Evolutionary conservation across 1,140 invertebrate genomes (phyloP).

Genomic region (Drosophila serrata): DNA sequence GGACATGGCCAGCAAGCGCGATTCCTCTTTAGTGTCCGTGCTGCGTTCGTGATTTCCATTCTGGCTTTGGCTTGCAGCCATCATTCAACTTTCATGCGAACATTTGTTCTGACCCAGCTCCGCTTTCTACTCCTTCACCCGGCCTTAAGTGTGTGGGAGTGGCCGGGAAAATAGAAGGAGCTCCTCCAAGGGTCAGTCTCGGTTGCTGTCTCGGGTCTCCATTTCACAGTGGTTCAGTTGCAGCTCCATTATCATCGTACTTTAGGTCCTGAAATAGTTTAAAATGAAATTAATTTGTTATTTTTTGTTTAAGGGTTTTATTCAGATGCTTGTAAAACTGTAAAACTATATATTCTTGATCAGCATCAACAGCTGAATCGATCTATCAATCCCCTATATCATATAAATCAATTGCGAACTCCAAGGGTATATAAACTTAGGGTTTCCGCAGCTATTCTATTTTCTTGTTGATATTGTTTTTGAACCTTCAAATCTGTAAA

Average conservation of each 20-base stretch:
- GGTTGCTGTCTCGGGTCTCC: conserved; percentile 1
- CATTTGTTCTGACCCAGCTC: conserved; percentile 41
- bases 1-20: conserved; percentile 18
- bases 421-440: no score
- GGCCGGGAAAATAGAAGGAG: conserved; percentile 3
- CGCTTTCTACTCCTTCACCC: background rate
- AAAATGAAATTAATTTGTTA: no score
- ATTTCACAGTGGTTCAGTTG: conserved; percentile 29
- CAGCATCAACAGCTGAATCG: no score
- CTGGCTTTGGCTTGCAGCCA: conserved; percentile 49
- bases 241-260: background rate
- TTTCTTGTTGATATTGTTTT: no score
- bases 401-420: no score
- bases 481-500: no score
- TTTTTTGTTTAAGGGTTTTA: no score
- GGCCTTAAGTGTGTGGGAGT: conserved; percentile 18
- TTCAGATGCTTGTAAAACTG: no score
- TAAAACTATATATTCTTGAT: no score
- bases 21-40: conserved; percentile 35
- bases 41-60: conserved; percentile 62
- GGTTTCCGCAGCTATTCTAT: no score
- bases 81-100: conserved; percentile 75
- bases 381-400: no score
- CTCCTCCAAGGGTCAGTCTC: background rate
- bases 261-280: background rate